A percentile compares a stretch with the other conserved stretches of the same genome.
phyloP scores from a whole-genome alignment of 2,888 invertebrate genomes.

The Junonia oenone region DNA sequence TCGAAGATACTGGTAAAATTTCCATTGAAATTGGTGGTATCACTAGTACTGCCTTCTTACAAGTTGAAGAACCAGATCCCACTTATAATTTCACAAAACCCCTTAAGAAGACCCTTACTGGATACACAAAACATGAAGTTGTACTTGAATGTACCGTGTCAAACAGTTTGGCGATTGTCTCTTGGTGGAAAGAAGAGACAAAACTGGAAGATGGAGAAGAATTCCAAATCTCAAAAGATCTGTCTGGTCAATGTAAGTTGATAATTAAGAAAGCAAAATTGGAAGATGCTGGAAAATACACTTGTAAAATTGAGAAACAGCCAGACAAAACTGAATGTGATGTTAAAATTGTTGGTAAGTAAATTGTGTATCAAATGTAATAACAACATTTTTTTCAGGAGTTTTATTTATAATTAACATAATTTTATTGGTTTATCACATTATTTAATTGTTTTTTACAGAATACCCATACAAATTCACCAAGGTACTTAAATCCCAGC shows the following conservation, averaged over 20 bases:
- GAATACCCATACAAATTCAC: conserved; percentile 97
- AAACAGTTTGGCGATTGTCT: conserved; percentile 95
- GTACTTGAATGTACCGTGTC: conserved; percentile 96
- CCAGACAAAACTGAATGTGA: conserved; percentile 91
- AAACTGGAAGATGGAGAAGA: conserved; percentile 91
- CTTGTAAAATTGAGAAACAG: conserved; percentile 93
- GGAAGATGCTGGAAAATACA: conserved; percentile 93
- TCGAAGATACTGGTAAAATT: conserved; percentile 98
- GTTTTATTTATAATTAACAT: too few species aligned
- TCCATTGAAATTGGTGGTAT: conserved; percentile 96
- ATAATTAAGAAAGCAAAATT: conserved; percentile 89
- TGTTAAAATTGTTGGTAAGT: conserved; percentile 87
- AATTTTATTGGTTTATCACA: too few species aligned
- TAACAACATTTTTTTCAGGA: too few species aligned
- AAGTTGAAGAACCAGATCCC: conserved; percentile 98
- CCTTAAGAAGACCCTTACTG: conserved; percentile 92
- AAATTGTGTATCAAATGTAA: too few species aligned
- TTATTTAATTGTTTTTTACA: conserved; percentile 50
- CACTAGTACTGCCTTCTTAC: conserved; percentile 92
- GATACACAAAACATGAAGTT: conserved; percentile 94
- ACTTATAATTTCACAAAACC: conserved; percentile 95
- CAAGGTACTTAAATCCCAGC: conserved; percentile 95
- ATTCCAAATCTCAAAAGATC: conserved; percentile 94
- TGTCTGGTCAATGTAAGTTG: conserved; percentile 93
- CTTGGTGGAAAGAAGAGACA: conserved; percentile 92